Percentiles rank a stretch among this genome's conserved stretches.
These are phyloP conservation scores for Tetramorium bicarinatum DNA, from an alignment of 2,888 invertebrate species.

Conservation along the genomic window DNA sequence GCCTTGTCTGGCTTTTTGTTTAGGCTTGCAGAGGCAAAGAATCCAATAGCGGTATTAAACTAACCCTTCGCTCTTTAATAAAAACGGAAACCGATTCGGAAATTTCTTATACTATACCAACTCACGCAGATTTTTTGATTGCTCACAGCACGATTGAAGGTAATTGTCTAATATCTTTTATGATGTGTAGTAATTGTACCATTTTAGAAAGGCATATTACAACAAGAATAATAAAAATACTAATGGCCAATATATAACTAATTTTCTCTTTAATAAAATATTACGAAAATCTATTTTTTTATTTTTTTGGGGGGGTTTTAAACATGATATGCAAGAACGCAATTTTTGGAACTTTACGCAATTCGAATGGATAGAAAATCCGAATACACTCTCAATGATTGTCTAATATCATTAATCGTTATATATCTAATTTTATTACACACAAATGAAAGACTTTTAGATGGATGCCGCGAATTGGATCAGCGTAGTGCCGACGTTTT, in stretches of 20 bases:
- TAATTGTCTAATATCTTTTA: constrained; percentile 70
- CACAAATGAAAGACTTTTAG: no score
- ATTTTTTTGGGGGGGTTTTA: background rate
- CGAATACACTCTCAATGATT: background rate
- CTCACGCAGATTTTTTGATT: constrained; percentile 88
- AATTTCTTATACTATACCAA: constrained; percentile 87
- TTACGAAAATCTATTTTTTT: background rate
- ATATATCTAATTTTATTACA: no score
- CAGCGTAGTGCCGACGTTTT: no score
- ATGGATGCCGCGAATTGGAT: no score
- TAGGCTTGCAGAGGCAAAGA: constrained; percentile 87
- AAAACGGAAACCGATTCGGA: constrained; percentile 82
- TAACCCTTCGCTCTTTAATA: constrained; percentile 72
- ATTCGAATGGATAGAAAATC: background rate
- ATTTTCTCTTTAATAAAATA: background rate
- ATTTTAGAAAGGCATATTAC: background rate
- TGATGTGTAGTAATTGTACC: background rate
- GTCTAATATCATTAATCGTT: no score
- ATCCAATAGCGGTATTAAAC: constrained; percentile 85
- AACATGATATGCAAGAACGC: background rate
- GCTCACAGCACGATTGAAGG: constrained; percentile 88
- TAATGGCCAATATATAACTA: background rate
- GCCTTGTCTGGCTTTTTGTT: background rate
- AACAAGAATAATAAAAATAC: background rate
- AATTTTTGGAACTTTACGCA: background rate